A percentile compares a stretch with the other conserved stretches of the same genome.
These are phyloP conservation scores for Ispidina lecontei DNA, from an alignment of 2,797 vertebrate species.

Conservation along the genomic window DNA sequence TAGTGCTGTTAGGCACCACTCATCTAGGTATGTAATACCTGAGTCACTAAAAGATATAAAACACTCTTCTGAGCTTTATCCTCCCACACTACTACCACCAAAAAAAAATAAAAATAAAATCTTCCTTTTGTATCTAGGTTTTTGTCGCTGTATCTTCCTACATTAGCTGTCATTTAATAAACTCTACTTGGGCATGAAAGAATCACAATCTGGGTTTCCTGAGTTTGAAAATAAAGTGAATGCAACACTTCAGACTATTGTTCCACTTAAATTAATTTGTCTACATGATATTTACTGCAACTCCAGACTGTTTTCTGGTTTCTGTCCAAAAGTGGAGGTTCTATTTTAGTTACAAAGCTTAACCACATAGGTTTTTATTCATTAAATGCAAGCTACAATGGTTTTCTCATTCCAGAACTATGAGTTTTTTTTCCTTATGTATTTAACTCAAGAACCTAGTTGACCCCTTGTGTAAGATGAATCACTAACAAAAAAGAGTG, in stretches of 20 bases:
- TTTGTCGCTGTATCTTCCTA: constrained; percentile 28
- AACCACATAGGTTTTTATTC: constrained; percentile 17
- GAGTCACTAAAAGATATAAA: constrained; percentile 20
- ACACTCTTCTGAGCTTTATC: constrained; percentile 1
- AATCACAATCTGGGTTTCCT: constrained; percentile 11
- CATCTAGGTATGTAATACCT: not conserved
- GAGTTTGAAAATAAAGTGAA: constrained; percentile 40
- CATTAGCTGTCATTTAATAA: constrained; percentile 21
- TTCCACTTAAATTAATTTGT: constrained; percentile 46
- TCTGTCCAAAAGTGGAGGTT: not conserved
- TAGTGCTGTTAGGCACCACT: not conserved
- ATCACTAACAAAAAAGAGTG: constrained; percentile 31
- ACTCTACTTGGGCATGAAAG: not conserved
- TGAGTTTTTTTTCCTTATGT: not conserved
- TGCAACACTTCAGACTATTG: constrained; percentile 8
- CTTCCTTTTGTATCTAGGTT: not conserved
- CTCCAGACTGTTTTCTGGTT: constrained; percentile 12
- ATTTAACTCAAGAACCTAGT: constrained; percentile 12
- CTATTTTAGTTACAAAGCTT: constrained; percentile 37
- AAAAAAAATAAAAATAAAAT: not conserved
- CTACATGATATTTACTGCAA: constrained; percentile 1
- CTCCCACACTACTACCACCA: constrained; percentile 18
- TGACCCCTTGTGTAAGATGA: constrained; percentile 8
- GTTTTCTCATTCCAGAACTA: not conserved
- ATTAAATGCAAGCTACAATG: not conserved